Evolutionary conservation across 1,140 invertebrate species (phyloP).

Genomic region (Papilio helenus): DNA sequence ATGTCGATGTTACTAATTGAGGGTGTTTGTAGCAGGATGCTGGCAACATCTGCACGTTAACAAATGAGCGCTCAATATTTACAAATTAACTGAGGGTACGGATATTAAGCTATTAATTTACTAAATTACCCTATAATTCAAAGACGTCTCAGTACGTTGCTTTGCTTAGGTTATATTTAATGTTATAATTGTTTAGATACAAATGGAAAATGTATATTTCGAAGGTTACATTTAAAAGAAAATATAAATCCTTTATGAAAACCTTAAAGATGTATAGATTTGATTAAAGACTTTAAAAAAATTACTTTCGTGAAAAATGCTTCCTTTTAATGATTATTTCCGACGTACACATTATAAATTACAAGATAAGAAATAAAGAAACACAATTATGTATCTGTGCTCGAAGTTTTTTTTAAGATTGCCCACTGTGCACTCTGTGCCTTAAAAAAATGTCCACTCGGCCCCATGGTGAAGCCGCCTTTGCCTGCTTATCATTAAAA

Average conservation of each 20-base stretch:
- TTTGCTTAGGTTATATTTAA: background rate
- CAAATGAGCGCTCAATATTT: slow-evolving; percentile 41
- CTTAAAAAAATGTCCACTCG: slow-evolving; percentile 28
- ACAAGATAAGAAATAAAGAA: slow-evolving; percentile 21
- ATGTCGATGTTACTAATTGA: slow-evolving; percentile 50
- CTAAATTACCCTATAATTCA: slow-evolving; percentile 20
- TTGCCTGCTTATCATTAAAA: slow-evolving; percentile 29
- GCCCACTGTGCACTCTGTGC: slow-evolving; percentile 7
- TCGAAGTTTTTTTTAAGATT: background rate
- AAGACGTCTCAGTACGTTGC: background rate
- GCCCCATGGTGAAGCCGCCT: slow-evolving; percentile 19
- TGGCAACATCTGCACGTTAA: slow-evolving; percentile 51
- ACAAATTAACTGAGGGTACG: slow-evolving; percentile 40
- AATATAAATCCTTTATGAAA: background rate
- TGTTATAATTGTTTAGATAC: background rate
- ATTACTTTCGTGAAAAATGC: background rate
- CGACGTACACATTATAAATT: slow-evolving; percentile 1
- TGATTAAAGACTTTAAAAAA: background rate
- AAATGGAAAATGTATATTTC: background rate
- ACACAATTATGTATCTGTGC: background rate
- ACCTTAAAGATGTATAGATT: background rate
- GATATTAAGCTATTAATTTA: slow-evolving; percentile 11
- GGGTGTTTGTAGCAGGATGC: slow-evolving; percentile 47
- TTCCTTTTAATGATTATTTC: background rate
- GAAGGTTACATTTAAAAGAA: background rate